Base-by-base conservation (phyloP, 53 echinoderm and acorn worm genomes). In the Echinarachnius parma region DNA sequence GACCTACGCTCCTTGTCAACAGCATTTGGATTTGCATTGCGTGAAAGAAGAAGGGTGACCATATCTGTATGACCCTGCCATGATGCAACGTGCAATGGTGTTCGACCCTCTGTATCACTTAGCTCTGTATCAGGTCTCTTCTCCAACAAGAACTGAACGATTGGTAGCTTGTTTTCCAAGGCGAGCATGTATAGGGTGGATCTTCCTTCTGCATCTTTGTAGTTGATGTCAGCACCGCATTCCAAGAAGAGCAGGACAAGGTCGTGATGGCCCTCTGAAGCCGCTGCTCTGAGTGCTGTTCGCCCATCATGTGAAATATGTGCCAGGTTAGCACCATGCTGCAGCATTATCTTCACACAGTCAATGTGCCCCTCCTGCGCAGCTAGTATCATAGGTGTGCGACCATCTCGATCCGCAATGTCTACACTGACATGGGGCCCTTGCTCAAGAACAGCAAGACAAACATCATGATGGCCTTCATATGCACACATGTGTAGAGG, bases 401-500 rank as follows among this genome's bases (percentile, higher is more conserved):
- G 82, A 9, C 98, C 98, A 80, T 98, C 98, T 46, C 90, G 82
- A 78, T 98, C 98, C 63, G 80, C 83, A 36, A 88, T 84, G 31
- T 98, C 90, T 37, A 98, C 88, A 50, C 78, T 75, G 46, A 94
- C 74, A 31, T 87, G 91, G 18, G 88, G 56, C 8, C 85, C 92
- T 76, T 89, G 88, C 48, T 87, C 88, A 60, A 98, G 78, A 57
- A 98, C 81, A 1, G 88, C 91, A 31, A 79, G 64, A 34, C 91
- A 92, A n/a, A 91, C 98, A 29, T 98, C 85, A 34, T 80, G 75
- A 46, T 98, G 91, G 37, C 98, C 98, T 66, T 88, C 98, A 60
- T 88, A 88, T 60, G 91, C 88, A 79, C 92, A 86, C 98, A 98
- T 98, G 50, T 98, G 98, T 2, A 98, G 80, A 9, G 98, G 98